Base-by-base conservation (phyloP, 2,797 vertebrate species). In the Fistularia tabacaria region DNA sequence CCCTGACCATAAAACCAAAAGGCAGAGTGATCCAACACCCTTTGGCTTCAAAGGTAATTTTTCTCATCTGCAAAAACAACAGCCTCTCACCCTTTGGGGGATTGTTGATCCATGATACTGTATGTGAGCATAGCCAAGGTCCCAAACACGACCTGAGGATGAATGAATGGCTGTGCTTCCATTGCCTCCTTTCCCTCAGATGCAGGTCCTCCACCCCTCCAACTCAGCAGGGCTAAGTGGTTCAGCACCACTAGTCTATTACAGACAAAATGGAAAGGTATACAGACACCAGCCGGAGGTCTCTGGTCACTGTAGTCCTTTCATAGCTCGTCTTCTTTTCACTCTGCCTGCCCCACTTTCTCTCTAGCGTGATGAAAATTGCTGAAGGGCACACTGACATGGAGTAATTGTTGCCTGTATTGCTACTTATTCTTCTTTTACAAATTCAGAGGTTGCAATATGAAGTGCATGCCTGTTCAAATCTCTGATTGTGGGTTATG, bases 21-120 rank as follows among this genome's bases (percentile, higher is more conserved):
- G 95, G 8, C 95, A 96, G 93, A 98, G 96, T 53, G 96, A 99
- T 69, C 97, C 95, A 52, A 97, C 95, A 60, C 97, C 97, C 7
- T 93, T 99, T 77, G 97, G 97, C 87, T 90, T 95, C 83, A 95
- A 93, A 97, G 97, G 96, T 98, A 76, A 7, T 36, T 12, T 25
- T n/a, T 12, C 1, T 37, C 7, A 14, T 2, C 41, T 41, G 0
- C 13, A 8, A 38, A 3, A 0, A 15, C 7, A 6, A 25, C 25
- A 25, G 25, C 25, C 25, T 25, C 25, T 25, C 25, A 2, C 25
- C 5, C 5, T 5, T 25, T 25, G 25, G 25, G 25, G 2, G 8
- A 25, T 46, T 10, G 51, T 41, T 46, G 9, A 1, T 47, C 36
- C 7, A 42, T 53, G 46, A 36, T 15, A 42, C 43, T 13, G 11